Conservation (phyloP, 30 jellyfish, hydroid and myxozoan species). For the Clytia hemisphaerica region DNA sequence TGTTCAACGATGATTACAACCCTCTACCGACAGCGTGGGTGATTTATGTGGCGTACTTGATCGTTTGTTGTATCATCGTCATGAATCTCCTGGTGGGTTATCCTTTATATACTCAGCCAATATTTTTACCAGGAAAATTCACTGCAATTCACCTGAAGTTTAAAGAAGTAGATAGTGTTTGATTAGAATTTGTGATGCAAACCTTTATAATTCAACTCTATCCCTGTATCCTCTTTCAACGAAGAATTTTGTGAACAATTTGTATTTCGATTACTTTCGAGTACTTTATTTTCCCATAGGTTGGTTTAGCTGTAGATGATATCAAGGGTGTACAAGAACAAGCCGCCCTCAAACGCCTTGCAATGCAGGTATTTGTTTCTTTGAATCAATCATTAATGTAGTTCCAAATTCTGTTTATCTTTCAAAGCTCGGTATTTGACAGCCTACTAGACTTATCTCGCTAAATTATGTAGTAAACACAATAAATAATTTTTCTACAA, state of each 20-base stretch:
- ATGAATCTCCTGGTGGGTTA: conserved; percentile 88
- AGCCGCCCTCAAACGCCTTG: conserved; percentile 65
- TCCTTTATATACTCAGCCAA: not conserved
- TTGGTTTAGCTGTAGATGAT: conserved; percentile 91
- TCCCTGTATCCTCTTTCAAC: no score
- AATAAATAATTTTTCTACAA: no score
- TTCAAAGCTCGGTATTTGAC: no score
- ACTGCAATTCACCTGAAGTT: no score
- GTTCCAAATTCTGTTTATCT: not conserved
- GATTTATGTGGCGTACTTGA: conserved; percentile 82
- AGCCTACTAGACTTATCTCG: no score
- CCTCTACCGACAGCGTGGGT: conserved; percentile 98
- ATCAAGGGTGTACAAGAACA: conserved; percentile 74
- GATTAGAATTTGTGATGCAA: no score
- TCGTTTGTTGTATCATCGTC: conserved; percentile 84
- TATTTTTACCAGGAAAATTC: no score
- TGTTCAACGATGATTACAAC: conserved; percentile 66
- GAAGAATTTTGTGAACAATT: no score
- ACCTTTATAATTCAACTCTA: no score
- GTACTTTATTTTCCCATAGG: conserved; percentile 18
- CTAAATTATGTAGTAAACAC: no score
- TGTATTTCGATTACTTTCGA: no score
- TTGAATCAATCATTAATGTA: not conserved
- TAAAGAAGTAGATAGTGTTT: no score
- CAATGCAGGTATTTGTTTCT: conserved; percentile 50